Percentiles rank a stretch among this genome's conserved stretches.
Evolutionary conservation across 1,140 invertebrate genomes (phyloP).

Genomic region (Diuraphis noxia): DNA sequence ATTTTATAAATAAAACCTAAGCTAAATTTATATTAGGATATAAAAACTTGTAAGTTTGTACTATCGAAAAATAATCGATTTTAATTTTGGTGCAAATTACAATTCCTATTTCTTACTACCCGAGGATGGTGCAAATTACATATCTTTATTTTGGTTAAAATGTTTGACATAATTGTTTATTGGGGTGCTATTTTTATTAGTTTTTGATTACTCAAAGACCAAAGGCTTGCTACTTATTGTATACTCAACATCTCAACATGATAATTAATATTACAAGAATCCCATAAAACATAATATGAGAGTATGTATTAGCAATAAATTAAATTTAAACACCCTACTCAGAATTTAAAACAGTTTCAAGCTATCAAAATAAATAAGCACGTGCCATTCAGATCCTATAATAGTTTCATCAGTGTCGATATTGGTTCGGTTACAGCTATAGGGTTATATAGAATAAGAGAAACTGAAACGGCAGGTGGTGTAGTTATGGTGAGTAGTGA

Average conservation of each 20-base stretch:
- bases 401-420: neutral
- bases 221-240: neutral
- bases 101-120: too few relatives aligned
- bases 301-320: too few relatives aligned
- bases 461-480: constrained; percentile 50
- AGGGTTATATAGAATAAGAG: neutral
- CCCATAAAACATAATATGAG: neutral
- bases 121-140: too few relatives aligned
- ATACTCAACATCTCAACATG: neutral
- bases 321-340: neutral
- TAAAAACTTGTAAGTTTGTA: too few relatives aligned
- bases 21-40: too few relatives aligned
- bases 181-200: too few relatives aligned
- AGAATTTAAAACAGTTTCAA: neutral
- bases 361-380: neutral
- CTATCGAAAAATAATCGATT: too few relatives aligned
- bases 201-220: neutral
- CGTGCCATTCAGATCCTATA: neutral
- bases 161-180: too few relatives aligned
- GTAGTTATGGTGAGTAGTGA: neutral
- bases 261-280: neutral
- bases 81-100: too few relatives aligned
- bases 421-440: neutral
- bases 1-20: too few relatives aligned
- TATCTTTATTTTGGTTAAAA: too few relatives aligned